Evolutionary conservation across 2,113 vertebrate species (phyloP).

Genomic region (Octodon degus): DNA sequence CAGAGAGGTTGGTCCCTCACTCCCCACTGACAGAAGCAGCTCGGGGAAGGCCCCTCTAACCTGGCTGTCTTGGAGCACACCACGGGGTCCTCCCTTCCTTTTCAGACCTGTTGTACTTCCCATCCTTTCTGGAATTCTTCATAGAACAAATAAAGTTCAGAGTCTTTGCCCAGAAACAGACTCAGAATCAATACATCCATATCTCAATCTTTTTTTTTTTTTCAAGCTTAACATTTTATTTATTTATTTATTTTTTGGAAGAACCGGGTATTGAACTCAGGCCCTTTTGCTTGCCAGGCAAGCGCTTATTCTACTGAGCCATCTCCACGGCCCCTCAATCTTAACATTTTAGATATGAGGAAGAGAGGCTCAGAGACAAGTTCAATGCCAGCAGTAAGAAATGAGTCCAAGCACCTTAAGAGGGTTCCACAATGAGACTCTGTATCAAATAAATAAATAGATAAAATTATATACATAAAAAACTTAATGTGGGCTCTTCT

Average conservation of each 20-base stretch:
- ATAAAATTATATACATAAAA: background rate
- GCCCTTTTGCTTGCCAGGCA: too few relatives aligned
- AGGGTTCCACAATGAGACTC: background rate
- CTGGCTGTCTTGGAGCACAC: background rate
- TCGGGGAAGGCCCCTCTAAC: background rate
- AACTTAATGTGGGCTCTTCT: background rate
- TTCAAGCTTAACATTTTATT: background rate
- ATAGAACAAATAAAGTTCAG: background rate
- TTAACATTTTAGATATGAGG: background rate
- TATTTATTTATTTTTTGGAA: too few relatives aligned
- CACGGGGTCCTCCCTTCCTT: background rate
- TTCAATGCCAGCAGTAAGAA: background rate
- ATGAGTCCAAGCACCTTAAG: background rate
- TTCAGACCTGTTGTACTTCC: background rate
- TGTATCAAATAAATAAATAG: too few relatives aligned
- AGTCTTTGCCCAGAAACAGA: conserved; percentile 34
- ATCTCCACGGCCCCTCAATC: too few relatives aligned
- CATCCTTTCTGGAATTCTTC: background rate
- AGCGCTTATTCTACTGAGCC: too few relatives aligned
- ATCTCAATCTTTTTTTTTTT: background rate
- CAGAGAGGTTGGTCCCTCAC: background rate
- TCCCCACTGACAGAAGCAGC: background rate
- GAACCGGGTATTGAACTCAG: too few relatives aligned
- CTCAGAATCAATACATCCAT: background rate
- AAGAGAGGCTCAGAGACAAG: conserved; percentile 21